These are phyloP conservation scores for Chionoecetes opilio DNA, from an alignment of 1,140 invertebrate species.

Conservation along the genomic window DNA sequence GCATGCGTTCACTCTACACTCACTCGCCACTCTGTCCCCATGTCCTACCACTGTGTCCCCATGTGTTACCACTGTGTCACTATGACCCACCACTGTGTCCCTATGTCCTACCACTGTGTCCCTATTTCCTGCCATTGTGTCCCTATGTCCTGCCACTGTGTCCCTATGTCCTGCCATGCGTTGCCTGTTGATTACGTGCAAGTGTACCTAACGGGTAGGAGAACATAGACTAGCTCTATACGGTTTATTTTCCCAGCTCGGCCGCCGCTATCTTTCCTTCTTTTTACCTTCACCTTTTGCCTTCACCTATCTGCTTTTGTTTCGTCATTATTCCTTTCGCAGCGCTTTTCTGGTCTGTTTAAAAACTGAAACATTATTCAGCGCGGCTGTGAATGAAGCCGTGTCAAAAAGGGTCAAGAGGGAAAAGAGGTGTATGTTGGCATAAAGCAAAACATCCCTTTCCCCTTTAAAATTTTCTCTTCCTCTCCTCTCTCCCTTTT, in stretches of 20 bases:
- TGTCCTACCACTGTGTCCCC: not conserved
- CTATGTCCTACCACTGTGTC: not conserved
- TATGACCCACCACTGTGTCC: not conserved
- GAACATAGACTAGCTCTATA: not conserved
- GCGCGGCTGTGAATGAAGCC: not conserved
- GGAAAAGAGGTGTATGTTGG: not conserved
- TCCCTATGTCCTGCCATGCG: not conserved
- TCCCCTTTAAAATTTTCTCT: conserved; percentile 43
- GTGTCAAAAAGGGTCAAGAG: not conserved
- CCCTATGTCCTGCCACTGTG: not conserved
- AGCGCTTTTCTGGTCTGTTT: not conserved
- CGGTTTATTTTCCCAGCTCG: not conserved
- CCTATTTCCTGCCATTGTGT: no score
- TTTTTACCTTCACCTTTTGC: not conserved
- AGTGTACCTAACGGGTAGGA: not conserved
- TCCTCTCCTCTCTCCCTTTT: conserved; percentile 52
- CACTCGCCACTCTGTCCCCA: not conserved
- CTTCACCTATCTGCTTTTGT: not conserved
- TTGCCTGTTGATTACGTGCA: no score
- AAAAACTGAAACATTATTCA: not conserved
- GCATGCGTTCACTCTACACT: not conserved
- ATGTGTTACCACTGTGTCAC: no score
- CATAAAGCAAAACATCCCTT: not conserved
- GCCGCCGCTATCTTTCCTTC: not conserved
- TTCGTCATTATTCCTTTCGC: not conserved